Conservation (phyloP, 1,140 invertebrate genomes). For the Lepidurus apus region DNA sequence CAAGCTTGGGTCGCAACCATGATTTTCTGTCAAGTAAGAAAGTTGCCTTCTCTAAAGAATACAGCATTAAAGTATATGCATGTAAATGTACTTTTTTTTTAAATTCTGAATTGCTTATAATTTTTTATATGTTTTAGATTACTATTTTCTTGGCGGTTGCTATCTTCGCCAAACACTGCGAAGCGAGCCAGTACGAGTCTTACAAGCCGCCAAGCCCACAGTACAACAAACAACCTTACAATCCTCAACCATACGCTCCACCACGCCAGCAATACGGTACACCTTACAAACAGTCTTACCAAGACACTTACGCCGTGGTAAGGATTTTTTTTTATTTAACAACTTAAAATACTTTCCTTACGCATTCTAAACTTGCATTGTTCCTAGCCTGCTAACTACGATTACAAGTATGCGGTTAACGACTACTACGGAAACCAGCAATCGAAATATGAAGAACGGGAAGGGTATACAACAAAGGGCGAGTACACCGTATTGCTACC, state of each 20-base stretch:
- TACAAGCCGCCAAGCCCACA: not conserved
- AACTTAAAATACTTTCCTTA: no score
- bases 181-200: not conserved
- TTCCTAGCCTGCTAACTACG: constrained; percentile 29
- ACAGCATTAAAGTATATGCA: no score
- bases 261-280: not conserved
- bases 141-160: not conserved
- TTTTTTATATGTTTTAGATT: not conserved
- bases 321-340: no score
- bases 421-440: constrained; percentile 35
- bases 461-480: constrained; percentile 35
- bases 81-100: no score
- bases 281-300: not conserved
- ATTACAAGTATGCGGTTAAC: constrained; percentile 33
- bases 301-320: not conserved
- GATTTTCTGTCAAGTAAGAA: no score
- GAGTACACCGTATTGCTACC: constrained; percentile 38
- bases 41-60: no score
- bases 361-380: not conserved
- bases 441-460: constrained; percentile 33
- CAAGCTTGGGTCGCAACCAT: no score
- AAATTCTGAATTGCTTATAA: no score
- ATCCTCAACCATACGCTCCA: no score
- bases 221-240: not conserved
- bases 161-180: not conserved